Evolutionary conservation across 2,797 vertebrate species (phyloP), one percentile per base, ranked within the genome.

Genomic region (Morus bassanus): DNA sequence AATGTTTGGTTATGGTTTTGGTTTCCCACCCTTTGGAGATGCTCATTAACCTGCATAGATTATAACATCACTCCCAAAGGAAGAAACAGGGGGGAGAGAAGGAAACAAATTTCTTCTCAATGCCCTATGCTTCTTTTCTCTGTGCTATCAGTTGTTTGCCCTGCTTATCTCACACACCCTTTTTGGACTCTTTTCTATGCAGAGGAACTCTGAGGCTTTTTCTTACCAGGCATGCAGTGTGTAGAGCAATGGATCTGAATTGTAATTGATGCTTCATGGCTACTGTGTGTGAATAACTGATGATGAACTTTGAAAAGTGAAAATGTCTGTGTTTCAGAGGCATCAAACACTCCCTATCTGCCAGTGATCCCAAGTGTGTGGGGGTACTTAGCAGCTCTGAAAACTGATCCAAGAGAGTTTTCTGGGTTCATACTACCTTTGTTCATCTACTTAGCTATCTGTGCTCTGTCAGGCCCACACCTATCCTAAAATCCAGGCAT

Each of bases 151-250:
- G 35, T 35, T 79, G 45, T 30, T 87, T 75, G 39, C 7, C 19
- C 28, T 60, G 18, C 39, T 67, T 15, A 59, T 59, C 56, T 70
- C 0, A 0, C 9, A 22, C 13, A 16, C 21, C 3, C 2, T 41
- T 81, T 89, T 39, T 45, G n/a, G 28, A 41, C 28, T 21, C 13
- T 91, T 77, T 70, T 78, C 70, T 51, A 2, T 4, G 11, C 8
- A 69, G 24, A 10, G 18, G 13, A 64, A 4, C 7, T n/a, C 51
- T 25, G 30, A 39, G 27, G 5, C 11, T 48, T 73, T 72, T 77
- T 56, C 24, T 70, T 70, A 39, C 21, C 19, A 25, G 19, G 41
- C 14, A 43, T 7, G 10, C 13, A 23, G 3, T 5, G 6, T 3
- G 1, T 4, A 39, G 39, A 69, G 30, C n/a, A 46, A 60, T 16